Evolutionary conservation across 1,140 invertebrate species (phyloP).

Genomic region (Nephotettix cincticeps): DNA sequence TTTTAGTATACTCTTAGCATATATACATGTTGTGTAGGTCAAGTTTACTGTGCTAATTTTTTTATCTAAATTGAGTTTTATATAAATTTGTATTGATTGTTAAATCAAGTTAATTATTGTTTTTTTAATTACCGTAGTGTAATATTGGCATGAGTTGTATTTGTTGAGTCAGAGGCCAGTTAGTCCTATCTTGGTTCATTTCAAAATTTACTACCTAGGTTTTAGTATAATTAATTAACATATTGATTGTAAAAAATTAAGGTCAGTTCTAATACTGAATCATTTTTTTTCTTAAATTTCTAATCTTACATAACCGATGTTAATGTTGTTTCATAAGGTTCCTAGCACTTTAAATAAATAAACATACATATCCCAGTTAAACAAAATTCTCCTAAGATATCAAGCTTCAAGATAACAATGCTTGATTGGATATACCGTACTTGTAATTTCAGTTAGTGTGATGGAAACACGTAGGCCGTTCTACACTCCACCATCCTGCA

Average conservation of each 20-base stretch:
- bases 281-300: background rate
- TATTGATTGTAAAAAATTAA: no score
- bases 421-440: background rate
- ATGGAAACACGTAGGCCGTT: conserved; percentile 29
- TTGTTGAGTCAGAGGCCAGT: no score
- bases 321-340: background rate
- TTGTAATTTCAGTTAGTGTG: conserved; percentile 9
- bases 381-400: background rate
- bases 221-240: background rate
- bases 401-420: background rate
- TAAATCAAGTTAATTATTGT: no score
- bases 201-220: background rate
- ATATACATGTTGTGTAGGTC: no score
- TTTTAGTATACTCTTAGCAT: no score
- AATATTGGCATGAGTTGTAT: no score
- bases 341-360: background rate
- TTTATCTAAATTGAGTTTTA: no score
- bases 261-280: background rate
- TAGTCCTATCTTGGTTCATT: no score
- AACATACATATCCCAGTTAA: background rate
- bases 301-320: no score
- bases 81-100: no score
- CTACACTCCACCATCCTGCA: conserved; percentile 34
- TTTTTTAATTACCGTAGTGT: no score
- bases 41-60: no score